phyloP scores from a whole-genome alignment of 2,888 invertebrate genomes.

The Eupithecia dodoneata region DNA sequence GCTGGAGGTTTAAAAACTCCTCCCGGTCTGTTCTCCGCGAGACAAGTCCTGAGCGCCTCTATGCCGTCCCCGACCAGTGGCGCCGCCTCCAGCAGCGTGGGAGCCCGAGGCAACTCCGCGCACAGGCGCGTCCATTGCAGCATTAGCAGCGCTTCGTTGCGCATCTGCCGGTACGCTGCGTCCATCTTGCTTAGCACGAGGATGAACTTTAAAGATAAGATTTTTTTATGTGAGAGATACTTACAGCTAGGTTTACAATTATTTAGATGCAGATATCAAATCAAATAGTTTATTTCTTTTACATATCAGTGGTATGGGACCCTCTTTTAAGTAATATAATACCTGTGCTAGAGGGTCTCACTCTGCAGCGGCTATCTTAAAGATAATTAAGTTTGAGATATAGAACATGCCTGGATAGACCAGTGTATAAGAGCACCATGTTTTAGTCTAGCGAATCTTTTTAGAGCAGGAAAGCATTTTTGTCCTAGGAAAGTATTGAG shows the following conservation, averaged over 20 bases:
- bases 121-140: slow-evolving; percentile 89
- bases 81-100: slow-evolving; percentile 89
- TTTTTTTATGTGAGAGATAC: neutral
- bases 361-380: too few relatives aligned
- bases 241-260: too few relatives aligned
- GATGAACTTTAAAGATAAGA: slow-evolving; percentile 79
- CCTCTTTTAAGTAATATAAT: too few relatives aligned
- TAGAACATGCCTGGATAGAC: too few relatives aligned
- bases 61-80: slow-evolving; percentile 89
- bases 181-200: slow-evolving; percentile 93
- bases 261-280: too few relatives aligned
- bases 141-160: slow-evolving; percentile 93
- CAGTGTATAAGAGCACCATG: too few relatives aligned
- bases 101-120: slow-evolving; percentile 87
- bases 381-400: too few relatives aligned
- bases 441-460: neutral
- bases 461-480: neutral
- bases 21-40: slow-evolving; percentile 56
- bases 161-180: slow-evolving; percentile 93
- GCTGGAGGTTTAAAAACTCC: slow-evolving; percentile 34
- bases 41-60: slow-evolving; percentile 82
- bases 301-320: too few relatives aligned
- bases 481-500: too few relatives aligned
- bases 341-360: too few relatives aligned
- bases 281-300: too few relatives aligned